Conservation (phyloP, 1,140 invertebrate genomes). For the Lepidotrigona ventralis region DNA sequence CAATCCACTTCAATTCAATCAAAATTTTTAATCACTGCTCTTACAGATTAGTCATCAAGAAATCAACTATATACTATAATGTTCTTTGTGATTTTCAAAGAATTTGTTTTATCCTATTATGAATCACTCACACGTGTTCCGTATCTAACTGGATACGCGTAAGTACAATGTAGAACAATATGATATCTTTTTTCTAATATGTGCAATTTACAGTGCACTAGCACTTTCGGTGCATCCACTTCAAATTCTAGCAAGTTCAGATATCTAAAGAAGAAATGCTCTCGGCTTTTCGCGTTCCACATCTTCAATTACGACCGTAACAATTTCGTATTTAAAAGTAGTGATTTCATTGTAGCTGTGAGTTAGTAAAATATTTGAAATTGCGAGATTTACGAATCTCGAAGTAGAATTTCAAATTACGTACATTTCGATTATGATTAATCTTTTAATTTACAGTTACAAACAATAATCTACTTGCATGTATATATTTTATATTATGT, state of each 20-base stretch:
- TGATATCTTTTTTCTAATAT: background rate
- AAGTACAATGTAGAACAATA: background rate
- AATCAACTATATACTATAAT: background rate
- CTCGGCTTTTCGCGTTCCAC: slow-evolving; percentile 12
- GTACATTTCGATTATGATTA: background rate
- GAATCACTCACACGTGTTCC: slow-evolving; percentile 5
- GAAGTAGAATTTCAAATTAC: background rate
- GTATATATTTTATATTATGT: background rate
- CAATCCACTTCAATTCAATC: background rate
- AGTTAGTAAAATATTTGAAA: background rate
- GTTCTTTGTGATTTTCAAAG: slow-evolving; percentile 1
- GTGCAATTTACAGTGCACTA: background rate
- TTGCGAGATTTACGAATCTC: slow-evolving; percentile 18
- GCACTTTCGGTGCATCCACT: background rate
- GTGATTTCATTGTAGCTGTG: background rate
- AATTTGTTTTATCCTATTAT: background rate
- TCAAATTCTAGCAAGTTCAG: slow-evolving; percentile 27
- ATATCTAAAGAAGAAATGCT: slow-evolving; percentile 18
- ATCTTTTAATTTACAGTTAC: background rate
- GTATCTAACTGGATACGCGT: background rate
- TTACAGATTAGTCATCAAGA: background rate
- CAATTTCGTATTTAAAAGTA: background rate
- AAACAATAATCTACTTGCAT: background rate
- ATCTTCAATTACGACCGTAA: background rate
- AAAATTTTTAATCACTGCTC: background rate